Conservation (phyloP, 2,797 vertebrate genomes). For the Tokudaia muenninki region DNA sequence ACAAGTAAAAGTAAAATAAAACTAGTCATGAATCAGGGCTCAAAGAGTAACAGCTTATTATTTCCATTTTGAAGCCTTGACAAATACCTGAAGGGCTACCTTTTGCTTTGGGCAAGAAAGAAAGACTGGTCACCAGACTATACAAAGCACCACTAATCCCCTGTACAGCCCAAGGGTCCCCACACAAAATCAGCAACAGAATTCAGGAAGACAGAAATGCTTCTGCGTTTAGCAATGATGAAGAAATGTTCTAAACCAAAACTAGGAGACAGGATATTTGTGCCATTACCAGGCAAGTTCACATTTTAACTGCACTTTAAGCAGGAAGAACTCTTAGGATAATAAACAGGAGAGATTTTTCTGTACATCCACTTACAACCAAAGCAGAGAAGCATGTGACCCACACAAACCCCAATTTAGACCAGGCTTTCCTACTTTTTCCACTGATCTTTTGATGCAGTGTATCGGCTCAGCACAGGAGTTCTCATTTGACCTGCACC, state of each 20-base stretch:
- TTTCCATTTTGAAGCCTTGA: constrained; percentile 22
- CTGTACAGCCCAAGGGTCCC: background rate
- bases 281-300: background rate
- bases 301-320: constrained; percentile 11
- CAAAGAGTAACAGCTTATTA: constrained; percentile 14
- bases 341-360: background rate
- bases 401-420: background rate
- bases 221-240: background rate
- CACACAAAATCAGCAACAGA: background rate
- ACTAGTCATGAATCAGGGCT: background rate
- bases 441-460: background rate
- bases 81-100: background rate
- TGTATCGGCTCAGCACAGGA: background rate
- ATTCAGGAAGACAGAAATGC: background rate
- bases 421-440: background rate
- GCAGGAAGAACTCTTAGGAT: background rate
- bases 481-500: background rate
- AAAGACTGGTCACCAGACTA: background rate
- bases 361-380: background rate
- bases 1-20: constrained; percentile 51
- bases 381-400: background rate
- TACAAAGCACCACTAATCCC: background rate
- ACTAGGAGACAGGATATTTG: background rate
- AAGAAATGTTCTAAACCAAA: constrained; percentile 20
- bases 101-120: background rate